A percentile compares a stretch with the other conserved stretches of the same genome.
These are phyloP conservation scores for Eudyptes chrysolophus DNA, from an alignment of 2,113 vertebrate species.

Conservation along the genomic window DNA sequence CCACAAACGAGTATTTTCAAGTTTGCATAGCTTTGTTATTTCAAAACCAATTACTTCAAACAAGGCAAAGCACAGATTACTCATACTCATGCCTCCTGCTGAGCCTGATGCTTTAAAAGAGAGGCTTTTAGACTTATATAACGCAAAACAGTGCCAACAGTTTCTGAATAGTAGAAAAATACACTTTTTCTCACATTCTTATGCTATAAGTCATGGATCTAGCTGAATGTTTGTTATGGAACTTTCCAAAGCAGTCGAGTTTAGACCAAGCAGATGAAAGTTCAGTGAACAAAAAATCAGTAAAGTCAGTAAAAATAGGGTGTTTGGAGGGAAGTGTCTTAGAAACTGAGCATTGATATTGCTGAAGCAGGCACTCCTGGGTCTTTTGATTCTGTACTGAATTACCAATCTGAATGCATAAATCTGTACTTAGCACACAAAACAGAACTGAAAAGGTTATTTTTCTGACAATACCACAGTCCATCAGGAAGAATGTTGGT, in stretches of 20 bases:
- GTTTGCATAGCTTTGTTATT: conserved; percentile 21
- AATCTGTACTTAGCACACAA: background rate
- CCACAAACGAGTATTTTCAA: background rate
- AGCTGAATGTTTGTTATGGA: background rate
- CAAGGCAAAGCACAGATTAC: conserved; percentile 7
- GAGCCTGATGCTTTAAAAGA: background rate
- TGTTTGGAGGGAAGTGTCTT: background rate
- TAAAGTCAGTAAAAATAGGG: background rate
- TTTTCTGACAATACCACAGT: background rate
- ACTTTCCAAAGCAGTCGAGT: background rate
- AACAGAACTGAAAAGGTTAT: background rate
- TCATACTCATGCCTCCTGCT: conserved; percentile 1
- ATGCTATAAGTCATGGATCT: background rate
- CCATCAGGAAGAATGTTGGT: background rate
- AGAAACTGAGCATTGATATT: background rate
- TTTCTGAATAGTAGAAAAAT: background rate
- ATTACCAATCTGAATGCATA: background rate
- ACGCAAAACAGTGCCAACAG: background rate
- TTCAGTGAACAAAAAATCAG: background rate
- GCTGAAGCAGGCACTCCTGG: background rate
- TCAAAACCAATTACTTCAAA: conserved; percentile 32
- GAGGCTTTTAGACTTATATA: background rate
- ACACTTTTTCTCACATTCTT: background rate
- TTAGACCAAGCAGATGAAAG: background rate
- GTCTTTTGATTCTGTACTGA: background rate